Evolutionary conservation across 2,888 invertebrate genomes (phyloP).

Genomic region (Tachina lurida): DNA sequence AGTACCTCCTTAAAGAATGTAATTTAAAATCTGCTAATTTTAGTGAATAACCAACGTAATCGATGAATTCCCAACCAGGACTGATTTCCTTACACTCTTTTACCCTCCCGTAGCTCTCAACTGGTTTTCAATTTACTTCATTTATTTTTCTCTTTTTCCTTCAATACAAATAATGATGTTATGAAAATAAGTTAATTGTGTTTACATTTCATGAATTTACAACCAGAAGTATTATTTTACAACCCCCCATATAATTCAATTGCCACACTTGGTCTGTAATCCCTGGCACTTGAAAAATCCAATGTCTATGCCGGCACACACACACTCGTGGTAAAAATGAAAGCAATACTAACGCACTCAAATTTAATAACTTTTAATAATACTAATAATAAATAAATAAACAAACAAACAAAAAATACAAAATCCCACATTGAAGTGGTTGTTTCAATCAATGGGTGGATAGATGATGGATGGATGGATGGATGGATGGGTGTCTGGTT

Average conservation of each 20-base stretch:
- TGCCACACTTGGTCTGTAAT: slow-evolving; percentile 69
- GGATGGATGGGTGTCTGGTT: not conserved
- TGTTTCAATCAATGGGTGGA: not conserved
- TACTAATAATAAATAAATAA: slow-evolving; percentile 72
- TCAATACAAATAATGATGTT: slow-evolving; percentile 58
- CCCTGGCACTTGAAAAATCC: slow-evolving; percentile 67
- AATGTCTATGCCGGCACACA: slow-evolving; percentile 39
- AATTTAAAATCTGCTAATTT: no score
- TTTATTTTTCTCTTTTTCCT: not conserved
- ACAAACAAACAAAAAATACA: slow-evolving; percentile 39
- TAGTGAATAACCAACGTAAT: no score
- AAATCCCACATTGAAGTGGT: slow-evolving; percentile 72
- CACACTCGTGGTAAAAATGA: slow-evolving; percentile 45
- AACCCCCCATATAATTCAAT: slow-evolving; percentile 69
- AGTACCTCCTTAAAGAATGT: no score
- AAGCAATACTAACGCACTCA: slow-evolving; percentile 69
- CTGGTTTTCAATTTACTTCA: slow-evolving; percentile 3
- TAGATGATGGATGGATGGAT: slow-evolving; percentile 6
- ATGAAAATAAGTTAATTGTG: slow-evolving; percentile 70
- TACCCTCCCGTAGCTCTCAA: not conserved
- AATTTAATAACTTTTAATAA: slow-evolving; percentile 75
- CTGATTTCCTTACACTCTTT: not conserved
- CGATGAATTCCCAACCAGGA: not conserved
- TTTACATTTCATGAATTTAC: slow-evolving; percentile 66
- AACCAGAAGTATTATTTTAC: slow-evolving; percentile 51